Evolutionary conservation across 2,888 invertebrate genomes (phyloP).

Genomic region (Orthonychiurus folsomi): DNA sequence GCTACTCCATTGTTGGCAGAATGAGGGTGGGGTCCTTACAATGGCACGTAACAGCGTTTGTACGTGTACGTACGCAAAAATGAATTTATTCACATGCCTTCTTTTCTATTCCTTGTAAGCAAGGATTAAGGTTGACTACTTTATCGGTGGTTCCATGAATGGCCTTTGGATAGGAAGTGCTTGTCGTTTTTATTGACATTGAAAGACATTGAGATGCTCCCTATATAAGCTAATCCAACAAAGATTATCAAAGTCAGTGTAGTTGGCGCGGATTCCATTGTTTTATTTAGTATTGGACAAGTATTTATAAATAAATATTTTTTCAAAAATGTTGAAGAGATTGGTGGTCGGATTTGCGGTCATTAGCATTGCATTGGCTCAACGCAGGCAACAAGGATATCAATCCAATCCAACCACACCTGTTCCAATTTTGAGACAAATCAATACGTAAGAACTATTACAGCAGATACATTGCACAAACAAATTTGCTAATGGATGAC

Average conservation of each 20-base stretch:
- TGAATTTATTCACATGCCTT: background rate
- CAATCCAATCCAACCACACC: slow-evolving; percentile 53
- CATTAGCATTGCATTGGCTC: background rate
- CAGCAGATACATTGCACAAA: too few species aligned
- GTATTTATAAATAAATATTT: too few species aligned
- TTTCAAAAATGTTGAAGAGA: too few species aligned
- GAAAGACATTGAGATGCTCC: slow-evolving; percentile 1
- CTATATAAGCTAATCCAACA: background rate
- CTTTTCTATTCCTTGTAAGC: background rate
- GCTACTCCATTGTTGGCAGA: background rate
- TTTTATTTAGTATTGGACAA: too few species aligned
- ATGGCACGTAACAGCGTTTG: too few species aligned
- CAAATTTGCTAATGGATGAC: too few species aligned
- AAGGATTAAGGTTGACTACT: background rate
- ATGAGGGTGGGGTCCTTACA: background rate
- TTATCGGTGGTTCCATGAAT: background rate
- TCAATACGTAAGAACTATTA: slow-evolving; percentile 53
- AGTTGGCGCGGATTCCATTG: background rate
- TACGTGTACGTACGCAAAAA: background rate
- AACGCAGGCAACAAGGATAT: slow-evolving; percentile 2
- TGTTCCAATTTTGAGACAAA: slow-evolving; percentile 70
- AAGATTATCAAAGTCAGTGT: background rate
- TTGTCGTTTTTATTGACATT: background rate
- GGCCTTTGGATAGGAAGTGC: background rate
- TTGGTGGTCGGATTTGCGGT: slow-evolving; percentile 6